These are phyloP conservation scores for Epiperipatus broadwayi DNA, from an alignment of 2,888 invertebrate species.

Conservation along the genomic window DNA sequence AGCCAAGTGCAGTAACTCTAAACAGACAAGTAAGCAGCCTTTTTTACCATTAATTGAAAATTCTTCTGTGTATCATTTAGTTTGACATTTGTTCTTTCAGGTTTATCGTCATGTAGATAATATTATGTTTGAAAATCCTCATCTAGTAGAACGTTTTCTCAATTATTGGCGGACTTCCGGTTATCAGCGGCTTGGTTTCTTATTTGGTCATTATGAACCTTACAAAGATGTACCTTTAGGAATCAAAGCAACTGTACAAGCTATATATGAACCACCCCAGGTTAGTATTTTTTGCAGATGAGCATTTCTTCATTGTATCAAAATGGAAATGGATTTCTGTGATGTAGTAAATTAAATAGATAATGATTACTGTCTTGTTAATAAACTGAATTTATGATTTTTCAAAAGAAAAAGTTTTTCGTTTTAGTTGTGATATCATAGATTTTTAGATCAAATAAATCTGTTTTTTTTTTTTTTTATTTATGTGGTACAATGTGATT, in stretches of 20 bases:
- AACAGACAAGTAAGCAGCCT: constrained; percentile 48
- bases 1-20: constrained; percentile 87
- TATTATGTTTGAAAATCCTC: constrained; percentile 84
- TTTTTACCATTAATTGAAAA: constrained; percentile 10
- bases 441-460: too few relatives aligned
- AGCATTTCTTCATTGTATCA: constrained; percentile 10
- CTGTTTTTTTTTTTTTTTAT: too few relatives aligned
- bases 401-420: too few relatives aligned
- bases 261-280: constrained; percentile 97
- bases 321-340: too few relatives aligned
- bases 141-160: constrained; percentile 82
- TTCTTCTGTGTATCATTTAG: background rate
- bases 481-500: too few relatives aligned
- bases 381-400: too few relatives aligned
- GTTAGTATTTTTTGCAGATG: too few relatives aligned
- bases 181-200: constrained; percentile 75
- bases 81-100: constrained; percentile 31
- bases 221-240: constrained; percentile 82
- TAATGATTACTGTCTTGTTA: too few relatives aligned
- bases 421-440: too few relatives aligned
- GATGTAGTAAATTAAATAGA: too few relatives aligned
- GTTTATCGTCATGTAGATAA: constrained; percentile 88
- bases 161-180: constrained; percentile 81
- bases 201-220: constrained; percentile 79
- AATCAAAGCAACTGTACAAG: constrained; percentile 63